Evolutionary conservation across 1,140 invertebrate genomes (phyloP).

Genomic region (Brachionus sp.): DNA sequence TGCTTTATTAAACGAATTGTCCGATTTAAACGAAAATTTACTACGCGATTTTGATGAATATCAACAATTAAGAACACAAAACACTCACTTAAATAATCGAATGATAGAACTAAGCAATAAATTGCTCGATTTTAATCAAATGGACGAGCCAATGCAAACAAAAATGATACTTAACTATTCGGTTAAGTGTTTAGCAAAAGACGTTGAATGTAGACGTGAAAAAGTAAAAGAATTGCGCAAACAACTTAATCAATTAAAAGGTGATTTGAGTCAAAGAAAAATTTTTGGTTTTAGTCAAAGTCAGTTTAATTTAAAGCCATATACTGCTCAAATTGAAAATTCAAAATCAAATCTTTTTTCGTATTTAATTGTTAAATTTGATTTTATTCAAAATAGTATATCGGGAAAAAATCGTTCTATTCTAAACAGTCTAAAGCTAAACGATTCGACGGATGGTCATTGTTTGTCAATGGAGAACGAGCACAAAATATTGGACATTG

Average conservation of each 20-base stretch:
- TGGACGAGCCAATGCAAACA: neutral
- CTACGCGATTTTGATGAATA: neutral
- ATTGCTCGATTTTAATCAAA: neutral
- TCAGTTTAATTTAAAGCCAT: slow-evolving; percentile 10
- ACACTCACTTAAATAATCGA: neutral
- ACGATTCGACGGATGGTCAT: neutral
- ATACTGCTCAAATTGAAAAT: neutral
- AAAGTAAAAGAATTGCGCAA: neutral
- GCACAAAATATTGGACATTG: slow-evolving; percentile 30
- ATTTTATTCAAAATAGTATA: neutral
- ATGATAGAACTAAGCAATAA: neutral
- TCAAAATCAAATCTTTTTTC: neutral
- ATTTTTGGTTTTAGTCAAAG: neutral
- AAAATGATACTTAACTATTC: slow-evolving; percentile 22
- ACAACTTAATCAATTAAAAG: neutral
- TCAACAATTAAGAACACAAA: neutral
- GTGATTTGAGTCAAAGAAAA: neutral
- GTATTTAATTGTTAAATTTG: slow-evolving; percentile 19
- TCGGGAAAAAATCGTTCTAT: slow-evolving; percentile 1
- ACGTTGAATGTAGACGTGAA: neutral
- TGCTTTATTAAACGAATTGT: neutral
- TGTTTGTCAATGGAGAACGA: neutral
- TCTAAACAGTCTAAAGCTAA: neutral
- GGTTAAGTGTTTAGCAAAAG: neutral
- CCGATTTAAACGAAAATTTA: neutral